Evolutionary conservation across 2,888 invertebrate genomes (phyloP).

Genomic region (Spicauda simplicius): DNA sequence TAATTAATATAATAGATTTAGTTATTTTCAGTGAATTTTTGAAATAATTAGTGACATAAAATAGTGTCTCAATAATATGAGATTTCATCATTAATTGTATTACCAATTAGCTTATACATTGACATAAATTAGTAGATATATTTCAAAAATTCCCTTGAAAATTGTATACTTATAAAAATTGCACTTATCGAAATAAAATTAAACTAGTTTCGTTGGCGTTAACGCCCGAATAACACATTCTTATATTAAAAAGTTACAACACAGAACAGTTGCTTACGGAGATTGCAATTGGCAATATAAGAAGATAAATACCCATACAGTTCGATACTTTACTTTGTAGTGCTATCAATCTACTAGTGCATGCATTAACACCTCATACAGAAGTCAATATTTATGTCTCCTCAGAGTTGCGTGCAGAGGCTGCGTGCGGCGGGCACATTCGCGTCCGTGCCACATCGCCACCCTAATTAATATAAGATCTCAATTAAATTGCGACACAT

Average conservation of each 20-base stretch:
- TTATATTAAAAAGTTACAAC: background rate
- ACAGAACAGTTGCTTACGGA: background rate
- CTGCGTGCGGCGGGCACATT: conserved; percentile 82
- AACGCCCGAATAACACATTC: background rate
- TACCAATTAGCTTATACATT: too few relatives aligned
- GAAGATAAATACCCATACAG: conserved; percentile 24
- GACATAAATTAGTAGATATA: too few relatives aligned
- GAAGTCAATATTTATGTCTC: conserved; percentile 48
- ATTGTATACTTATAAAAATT: too few relatives aligned
- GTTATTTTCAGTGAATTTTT: too few relatives aligned
- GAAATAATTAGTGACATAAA: too few relatives aligned
- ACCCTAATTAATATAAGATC: conserved; percentile 85
- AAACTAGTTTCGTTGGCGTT: too few relatives aligned
- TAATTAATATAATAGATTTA: too few relatives aligned
- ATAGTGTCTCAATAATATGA: too few relatives aligned
- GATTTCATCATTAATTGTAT: too few relatives aligned
- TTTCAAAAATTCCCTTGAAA: too few relatives aligned
- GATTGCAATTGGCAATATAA: conserved; percentile 13
- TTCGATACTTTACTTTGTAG: conserved; percentile 30
- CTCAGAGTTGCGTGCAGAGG: conserved; percentile 69
- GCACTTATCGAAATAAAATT: too few relatives aligned
- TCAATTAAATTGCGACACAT: conserved; percentile 85
- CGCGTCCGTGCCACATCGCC: conserved; percentile 72
- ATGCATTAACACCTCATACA: conserved; percentile 45
- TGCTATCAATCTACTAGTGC: conserved; percentile 32